A percentile compares a stretch with the other conserved stretches of the same genome.
Conservation (phyloP, 1,140 invertebrate species). For the Zelostemma sp. region DNA sequence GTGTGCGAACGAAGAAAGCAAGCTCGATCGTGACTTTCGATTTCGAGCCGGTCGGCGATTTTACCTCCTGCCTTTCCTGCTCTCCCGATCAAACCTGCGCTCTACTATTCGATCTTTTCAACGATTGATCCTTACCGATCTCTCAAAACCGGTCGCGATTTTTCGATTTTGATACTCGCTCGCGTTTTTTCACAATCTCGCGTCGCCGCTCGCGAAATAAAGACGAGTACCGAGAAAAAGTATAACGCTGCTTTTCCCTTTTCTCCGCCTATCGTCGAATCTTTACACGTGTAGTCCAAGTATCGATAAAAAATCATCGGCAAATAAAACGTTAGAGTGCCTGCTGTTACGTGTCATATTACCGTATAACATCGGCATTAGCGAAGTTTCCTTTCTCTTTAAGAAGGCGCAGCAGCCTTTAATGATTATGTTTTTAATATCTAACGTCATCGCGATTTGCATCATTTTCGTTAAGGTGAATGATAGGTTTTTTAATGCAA, state of each 20-base stretch:
- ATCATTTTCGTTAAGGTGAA: too few species aligned
- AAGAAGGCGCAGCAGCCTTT: constrained; percentile 2
- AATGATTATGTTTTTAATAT: too few species aligned
- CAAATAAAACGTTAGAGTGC: constrained; percentile 3
- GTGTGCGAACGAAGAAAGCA: not conserved
- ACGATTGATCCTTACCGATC: constrained; percentile 21
- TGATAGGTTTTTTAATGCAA: too few species aligned
- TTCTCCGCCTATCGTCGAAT: not conserved
- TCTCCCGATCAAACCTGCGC: constrained; percentile 26
- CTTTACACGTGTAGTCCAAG: not conserved
- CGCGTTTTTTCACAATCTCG: too few species aligned
- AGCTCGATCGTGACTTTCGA: constrained; percentile 15
- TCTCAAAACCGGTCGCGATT: not conserved
- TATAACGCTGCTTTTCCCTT: not conserved
- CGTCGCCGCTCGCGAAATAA: too few species aligned
- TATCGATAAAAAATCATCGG: constrained; percentile 10
- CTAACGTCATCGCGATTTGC: too few species aligned
- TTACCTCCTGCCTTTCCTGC: constrained; percentile 23
- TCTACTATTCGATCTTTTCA: constrained; percentile 32
- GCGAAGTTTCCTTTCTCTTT: constrained; percentile 14
- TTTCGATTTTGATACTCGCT: too few species aligned
- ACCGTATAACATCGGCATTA: constrained; percentile 1
- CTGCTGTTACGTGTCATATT: constrained; percentile 12
- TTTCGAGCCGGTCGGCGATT: constrained; percentile 3
- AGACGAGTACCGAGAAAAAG: not conserved